Base-by-base conservation (phyloP, 2,888 invertebrate genomes). In the Pegoplata infirma region DNA sequence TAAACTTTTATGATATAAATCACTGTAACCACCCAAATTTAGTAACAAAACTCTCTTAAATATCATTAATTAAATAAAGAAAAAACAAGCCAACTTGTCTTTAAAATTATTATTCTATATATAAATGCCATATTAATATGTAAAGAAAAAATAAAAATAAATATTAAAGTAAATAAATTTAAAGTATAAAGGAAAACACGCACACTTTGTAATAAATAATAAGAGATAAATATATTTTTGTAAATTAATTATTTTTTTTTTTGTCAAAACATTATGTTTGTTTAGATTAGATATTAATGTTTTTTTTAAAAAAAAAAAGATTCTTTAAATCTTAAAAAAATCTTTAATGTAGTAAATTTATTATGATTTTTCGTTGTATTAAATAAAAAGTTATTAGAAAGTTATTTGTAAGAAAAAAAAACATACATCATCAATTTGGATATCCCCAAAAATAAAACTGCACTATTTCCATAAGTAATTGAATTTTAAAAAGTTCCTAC, bases 121-220 rank as follows among this genome's bases (percentile, higher is more conserved):
- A 44, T n/a, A 59, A 80, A 69, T 69, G 72, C 76, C 73, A 80
- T 76, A 80, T 68, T 68, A 40, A 68, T 58, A 72, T 79, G 16
- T 72, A 61, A 69, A 63, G 47, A 5, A 40, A 59, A 64, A 36
- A 59, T 40, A 49, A 51, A 1, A 61, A 68, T 19, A 47, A 55
- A 63, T 40, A 8, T 49, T n/a, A n/a, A 68, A 68, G 21, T 61
- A 67, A 63, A 28, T 51, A 55, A 59, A 71, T 76, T 59, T 73
- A 73, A 75, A 80, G 80, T 73, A 80, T 76, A 49, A 80, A 75
- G 51, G 66, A 71, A 80, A 80, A 76, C 76, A 79, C 79, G 79
- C 79, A 79, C 79, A 79, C 71, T 79, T 79, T 75, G 79, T 79
- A 79, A 71, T 79, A 75, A 69, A 76, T 32, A 8, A 40, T 69